Conservation (phyloP, 2,797 vertebrate species). For the Pangasius sanitwongsei region DNA sequence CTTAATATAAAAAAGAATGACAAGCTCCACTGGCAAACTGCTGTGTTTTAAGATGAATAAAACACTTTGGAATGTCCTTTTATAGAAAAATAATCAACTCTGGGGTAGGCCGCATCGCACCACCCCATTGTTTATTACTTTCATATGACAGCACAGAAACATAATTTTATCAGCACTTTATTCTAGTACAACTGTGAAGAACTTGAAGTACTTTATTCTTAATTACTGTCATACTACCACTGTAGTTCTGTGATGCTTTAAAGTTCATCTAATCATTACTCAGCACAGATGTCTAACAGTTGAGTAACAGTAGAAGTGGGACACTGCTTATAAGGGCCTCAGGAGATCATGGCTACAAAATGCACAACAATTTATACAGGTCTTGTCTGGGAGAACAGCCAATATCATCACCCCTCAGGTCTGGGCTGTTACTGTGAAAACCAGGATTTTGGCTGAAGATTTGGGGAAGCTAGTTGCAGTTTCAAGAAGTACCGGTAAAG, state of each 20-base stretch:
- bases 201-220: neutral
- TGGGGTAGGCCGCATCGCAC: neutral
- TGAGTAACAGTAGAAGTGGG: neutral
- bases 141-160: neutral
- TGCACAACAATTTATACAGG: slow-evolving; percentile 1
- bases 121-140: neutral
- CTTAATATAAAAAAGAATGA: neutral
- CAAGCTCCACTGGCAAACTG: neutral
- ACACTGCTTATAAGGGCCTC: slow-evolving; percentile 10
- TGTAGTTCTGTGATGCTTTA: neutral
- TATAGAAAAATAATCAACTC: neutral
- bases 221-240: neutral
- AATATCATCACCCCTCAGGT: slow-evolving; percentile 16
- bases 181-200: no score
- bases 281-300: neutral
- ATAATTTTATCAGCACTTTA: neutral
- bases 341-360: slow-evolving; percentile 19
- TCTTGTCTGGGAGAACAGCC: slow-evolving; percentile 11
- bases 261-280: neutral
- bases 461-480: slow-evolving; percentile 15
- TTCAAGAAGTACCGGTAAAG: slow-evolving; percentile 5
- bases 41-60: neutral
- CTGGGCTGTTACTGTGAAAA: slow-evolving; percentile 25
- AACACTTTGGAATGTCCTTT: neutral
- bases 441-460: neutral